Evolutionary conservation across 1,140 invertebrate genomes (phyloP), one percentile per base, ranked within the genome.

Genomic region (Drosophila tani): DNA sequence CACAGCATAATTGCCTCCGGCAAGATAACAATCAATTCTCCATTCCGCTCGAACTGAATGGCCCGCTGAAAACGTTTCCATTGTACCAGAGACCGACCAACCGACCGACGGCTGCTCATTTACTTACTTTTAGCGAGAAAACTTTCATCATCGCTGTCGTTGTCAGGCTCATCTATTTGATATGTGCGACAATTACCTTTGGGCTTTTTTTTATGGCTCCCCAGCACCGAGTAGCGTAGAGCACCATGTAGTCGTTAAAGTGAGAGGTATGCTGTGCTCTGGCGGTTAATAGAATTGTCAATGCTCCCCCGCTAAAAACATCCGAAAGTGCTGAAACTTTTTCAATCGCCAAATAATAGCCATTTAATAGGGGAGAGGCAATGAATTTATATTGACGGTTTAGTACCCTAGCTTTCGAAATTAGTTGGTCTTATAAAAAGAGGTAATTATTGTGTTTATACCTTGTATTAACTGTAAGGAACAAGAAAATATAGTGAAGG

Each of bases 101-200:
- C 24, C 24, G 43, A 46, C 45, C 14, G 15, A 5, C 66, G 38
- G 38, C 43, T 35, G 17, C 60, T 69, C 66, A 69, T 51, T 69
- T 66, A 40, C 58, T 69, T 35, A 14, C 43, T 51, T 56, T 70
- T 70, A 46, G 64, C 67, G 49, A 67, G 64, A 70, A 56, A 71
- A 73, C 70, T 73, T 73, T 71, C 70, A 71, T 73, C 70, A 73
- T 71, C 38, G 53, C 53, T 12, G 32, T 11, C 53, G 45, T 70
- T 50, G 49, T 70, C 49, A 24, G 69, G 50, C 38, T 58, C 66
- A 58, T 70, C 65, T 35, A 70, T 73, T 67, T 71, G 55, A 71
- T 73, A 73, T 73, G 70, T 71, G 55, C 66, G 67, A 32, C 69
- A 59, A 58, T 73, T 73, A 70, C 65, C 50, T 73, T 71, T 70